Evolutionary conservation across 2,888 invertebrate genomes (phyloP).

Genomic region (Drosophila nigricruria): DNA sequence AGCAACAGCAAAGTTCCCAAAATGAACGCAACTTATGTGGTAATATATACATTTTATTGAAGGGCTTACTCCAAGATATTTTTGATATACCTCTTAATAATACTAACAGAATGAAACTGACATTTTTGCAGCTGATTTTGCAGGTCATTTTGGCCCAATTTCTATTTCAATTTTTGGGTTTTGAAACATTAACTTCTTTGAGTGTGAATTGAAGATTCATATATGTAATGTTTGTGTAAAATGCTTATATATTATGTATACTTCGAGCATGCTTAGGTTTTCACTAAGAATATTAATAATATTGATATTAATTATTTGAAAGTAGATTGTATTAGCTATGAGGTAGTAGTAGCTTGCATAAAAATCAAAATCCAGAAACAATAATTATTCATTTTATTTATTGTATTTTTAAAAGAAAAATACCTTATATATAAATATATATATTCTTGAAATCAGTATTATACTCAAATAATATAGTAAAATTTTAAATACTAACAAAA

Average conservation of each 20-base stretch:
- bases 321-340: background rate
- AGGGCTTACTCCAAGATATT: background rate
- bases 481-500: no score
- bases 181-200: background rate
- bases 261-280: background rate
- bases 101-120: constrained; percentile 20
- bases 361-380: background rate
- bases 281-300: background rate
- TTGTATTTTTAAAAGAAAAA: no score
- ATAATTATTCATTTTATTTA: background rate
- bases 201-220: background rate
- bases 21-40: constrained; percentile 77
- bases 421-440: no score
- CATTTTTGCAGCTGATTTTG: constrained; percentile 20
- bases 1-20: constrained; percentile 70
- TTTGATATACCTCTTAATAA: background rate
- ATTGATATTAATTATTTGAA: background rate
- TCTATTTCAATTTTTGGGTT: constrained; percentile 1
- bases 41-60: constrained; percentile 23
- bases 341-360: background rate
- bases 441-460: no score
- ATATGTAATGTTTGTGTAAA: background rate
- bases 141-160: constrained; percentile 14
- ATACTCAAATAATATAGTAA: no score
- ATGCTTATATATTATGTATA: background rate